A percentile compares a stretch with the other conserved stretches of the same genome.
phyloP scores from a whole-genome alignment of 2,888 invertebrate species.

The Dendrolimus pini region DNA sequence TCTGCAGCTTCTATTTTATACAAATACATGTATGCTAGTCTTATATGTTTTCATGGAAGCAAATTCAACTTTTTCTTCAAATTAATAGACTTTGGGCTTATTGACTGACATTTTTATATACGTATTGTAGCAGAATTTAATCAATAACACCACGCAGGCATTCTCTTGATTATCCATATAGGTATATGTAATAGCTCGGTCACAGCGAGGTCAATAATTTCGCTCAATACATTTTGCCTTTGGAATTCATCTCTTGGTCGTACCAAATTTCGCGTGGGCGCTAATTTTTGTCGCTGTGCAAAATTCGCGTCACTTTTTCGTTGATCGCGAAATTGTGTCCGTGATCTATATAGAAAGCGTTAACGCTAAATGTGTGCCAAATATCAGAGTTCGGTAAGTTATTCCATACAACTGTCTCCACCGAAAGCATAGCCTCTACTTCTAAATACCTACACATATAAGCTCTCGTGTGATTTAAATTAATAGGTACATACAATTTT shows the following conservation, averaged over 20 bases:
- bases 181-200: too few relatives aligned
- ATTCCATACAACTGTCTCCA: background rate
- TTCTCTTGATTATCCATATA: background rate
- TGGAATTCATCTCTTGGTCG: background rate
- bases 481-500: too few relatives aligned
- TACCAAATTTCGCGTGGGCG: background rate
- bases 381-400: background rate
- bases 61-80: background rate
- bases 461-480: too few relatives aligned
- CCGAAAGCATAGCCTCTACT: background rate
- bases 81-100: background rate
- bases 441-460: conserved; percentile 11
- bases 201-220: background rate
- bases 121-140: background rate
- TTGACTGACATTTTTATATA: background rate
- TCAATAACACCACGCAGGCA: background rate
- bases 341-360: background rate
- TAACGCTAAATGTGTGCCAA: background rate
- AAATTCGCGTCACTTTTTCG: background rate
- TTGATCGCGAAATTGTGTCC: background rate
- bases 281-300: background rate
- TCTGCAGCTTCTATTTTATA: background rate
- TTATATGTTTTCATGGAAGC: too few relatives aligned
- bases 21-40: background rate
- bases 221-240: background rate